Base-by-base conservation (phyloP, 2,797 vertebrate genomes). In the Scomberomorus guttatus region DNA sequence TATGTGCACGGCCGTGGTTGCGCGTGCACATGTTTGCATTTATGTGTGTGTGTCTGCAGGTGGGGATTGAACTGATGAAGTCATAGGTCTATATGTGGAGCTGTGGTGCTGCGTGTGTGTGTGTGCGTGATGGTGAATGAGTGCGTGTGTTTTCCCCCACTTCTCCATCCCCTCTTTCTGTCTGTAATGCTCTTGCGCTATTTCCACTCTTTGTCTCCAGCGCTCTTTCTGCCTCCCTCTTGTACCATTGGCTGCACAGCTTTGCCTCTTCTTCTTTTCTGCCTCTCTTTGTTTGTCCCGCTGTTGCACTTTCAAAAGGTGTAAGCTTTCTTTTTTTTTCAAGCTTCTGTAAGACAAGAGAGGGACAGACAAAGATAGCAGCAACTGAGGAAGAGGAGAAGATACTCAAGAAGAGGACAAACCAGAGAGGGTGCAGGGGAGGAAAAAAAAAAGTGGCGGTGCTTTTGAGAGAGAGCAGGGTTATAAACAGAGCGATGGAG, bases 141-240 rank as follows among this genome's bases (percentile, higher is more conserved):
- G 88, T 78, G 79, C 61, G 81, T 82, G 74, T 73, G 67, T 60
- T n/a, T 24, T 1, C 32, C 68, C 78, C 75, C 55, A 42, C 63
- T 87, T 85, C 80, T 67, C 72, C 75, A 56, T 80, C 77, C 80
- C 76, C 75, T 86, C 77, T 65, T 75, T 88, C 78, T 81, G 79
- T 84, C 84, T 81, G 74, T 84, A 71, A 64, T 48, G 85, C 85
- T 90, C 81, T 78, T 80, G 80, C 52, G 76, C 85, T 91, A 72
- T 86, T 89, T 87, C 82, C 68, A 79, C 84, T 90, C 88, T 89
- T 92, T 92, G 86, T 92, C 83, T 91, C 90, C 66, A 70, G 73
- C 62, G 37, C 77, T 91, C 80, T 74, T 64, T 89, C 79, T 88
- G 77, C 58, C 77, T 88, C 78, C 57, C 88, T 86, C 75, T 81